phyloP scores from a whole-genome alignment of 2,797 vertebrate species.

The Acropternis orthonyx region DNA sequence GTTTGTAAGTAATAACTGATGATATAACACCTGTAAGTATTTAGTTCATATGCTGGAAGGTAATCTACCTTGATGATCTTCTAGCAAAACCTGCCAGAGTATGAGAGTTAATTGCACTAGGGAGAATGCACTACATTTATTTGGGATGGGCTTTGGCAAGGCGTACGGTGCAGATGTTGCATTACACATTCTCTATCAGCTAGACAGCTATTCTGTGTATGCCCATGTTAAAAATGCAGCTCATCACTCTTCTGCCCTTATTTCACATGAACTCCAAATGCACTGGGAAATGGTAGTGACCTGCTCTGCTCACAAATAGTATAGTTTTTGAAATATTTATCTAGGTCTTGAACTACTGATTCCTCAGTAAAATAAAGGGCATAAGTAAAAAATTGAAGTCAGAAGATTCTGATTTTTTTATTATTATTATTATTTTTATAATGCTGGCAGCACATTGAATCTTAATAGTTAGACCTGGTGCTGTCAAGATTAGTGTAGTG shows the following conservation, averaged over 20 bases:
- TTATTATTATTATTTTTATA: conserved; percentile 20
- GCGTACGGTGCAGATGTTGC: conserved; percentile 74
- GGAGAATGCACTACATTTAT: conserved; percentile 78
- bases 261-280: conserved; percentile 69
- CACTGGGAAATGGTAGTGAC: conserved; percentile 67
- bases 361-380: conserved; percentile 67
- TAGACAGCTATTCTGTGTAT: conserved; percentile 67
- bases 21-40: conserved; percentile 84
- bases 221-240: conserved; percentile 64
- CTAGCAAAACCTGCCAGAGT: conserved; percentile 77
- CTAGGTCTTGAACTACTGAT: conserved; percentile 69
- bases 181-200: conserved; percentile 68
- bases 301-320: conserved; percentile 54
- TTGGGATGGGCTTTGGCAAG: conserved; percentile 77
- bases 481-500: conserved; percentile 29
- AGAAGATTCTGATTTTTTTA: conserved; percentile 49
- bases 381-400: conserved; percentile 58
- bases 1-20: conserved; percentile 82
- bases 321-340: conserved; percentile 75
- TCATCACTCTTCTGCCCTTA: conserved; percentile 64
- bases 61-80: conserved; percentile 84
- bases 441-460: conserved; percentile 28
- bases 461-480: conserved; percentile 42
- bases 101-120: conserved; percentile 78
- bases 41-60: conserved; percentile 80